Evolutionary conservation across 1,140 invertebrate species (phyloP), one percentile per base, ranked within the genome.

Genomic region (Listronotus oregonensis): DNA sequence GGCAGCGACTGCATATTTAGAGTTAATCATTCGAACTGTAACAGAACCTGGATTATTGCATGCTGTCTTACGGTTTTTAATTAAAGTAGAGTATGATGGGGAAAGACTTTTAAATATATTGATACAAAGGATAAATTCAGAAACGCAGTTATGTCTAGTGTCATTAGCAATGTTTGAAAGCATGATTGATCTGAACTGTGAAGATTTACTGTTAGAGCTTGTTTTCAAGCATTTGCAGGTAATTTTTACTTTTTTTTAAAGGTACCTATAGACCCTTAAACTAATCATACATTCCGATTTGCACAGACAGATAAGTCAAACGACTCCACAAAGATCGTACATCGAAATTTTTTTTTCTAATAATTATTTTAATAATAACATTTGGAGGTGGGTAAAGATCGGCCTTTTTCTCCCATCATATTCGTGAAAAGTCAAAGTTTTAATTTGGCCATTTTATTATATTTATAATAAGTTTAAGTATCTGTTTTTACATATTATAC

Each of bases 121-220:
- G 12, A 86, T 95, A 43, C 83, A 87, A 64, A 84, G 92, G 68
- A 85, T 95, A 58, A 86, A 88, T 70, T 72, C 75, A 43, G 71
- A 74, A 77, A 82, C 84, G 60, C 82, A 96, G 90, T 81, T 98
- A 8, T 94, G 92, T 69, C 84, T 97, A 65, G 93, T 97, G 1
- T 95, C 95, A 0, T 78, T 99, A 67, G 89, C 92, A 0, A 76
- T 99, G 8, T 94, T 99, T 77, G 90, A 95, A 78, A 96, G 95
- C 0, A 80, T 99, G 55, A 83, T 98, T 21, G 89, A 95, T 72
- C 81, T 98, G 43, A 94, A 97, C 77, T 98, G 94, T 80, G 97
- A 99, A 82, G 97, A 99, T 79, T 86, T 98, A n/a, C 95, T 98
- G 90, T 83, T 97, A 71, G 93, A 96, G 75, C 81, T 97, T 27